Evolutionary conservation across 2,113 vertebrate species (phyloP), one percentile per base, ranked within the genome.

Genomic region (Vimba vimba): DNA sequence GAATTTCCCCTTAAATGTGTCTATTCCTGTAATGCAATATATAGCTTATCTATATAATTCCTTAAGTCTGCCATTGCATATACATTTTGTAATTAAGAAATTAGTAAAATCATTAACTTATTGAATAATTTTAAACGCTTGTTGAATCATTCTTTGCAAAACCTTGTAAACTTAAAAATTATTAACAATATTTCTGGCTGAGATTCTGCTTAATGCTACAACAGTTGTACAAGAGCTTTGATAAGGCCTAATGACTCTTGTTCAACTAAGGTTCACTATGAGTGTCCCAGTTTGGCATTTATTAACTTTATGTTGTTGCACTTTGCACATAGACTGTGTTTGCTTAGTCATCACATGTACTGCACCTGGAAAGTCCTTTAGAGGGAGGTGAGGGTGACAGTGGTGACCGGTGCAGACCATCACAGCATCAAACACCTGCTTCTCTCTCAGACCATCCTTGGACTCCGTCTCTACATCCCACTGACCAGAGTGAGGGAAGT

Each of bases 351-450:
- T 80, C 39, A 64, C 6, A 75, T 23, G 45, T 27, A 30, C 25
- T 52, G 25, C 76, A 98, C 97, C 97, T 93, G 97, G 96, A 88
- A 98, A 99, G 88, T 95, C 95, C 52, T 96, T 91, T 79, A 97
- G 47, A 27, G 97, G 98, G 74, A 98, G 52, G 87, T 91, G 83
- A 6, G 95, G 94, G 11, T 94, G 88, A 90, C 93, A 93, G 92
- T 95, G 97, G 80, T 94, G 95, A 87, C 98, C 98, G 10, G 93
- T 95, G 86, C 97, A 97, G 77, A 98, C 92, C 95, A 99, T 94
- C 79, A 98, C 94, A 0, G 96, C 97, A 59, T 99, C 97, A 4
- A 98, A 99, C 55, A 96, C 1, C 1, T 94, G 93, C 1, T 52
- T 94, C 60, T 95, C 89, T 80, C 2, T 89, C 60, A 90, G 87